Base-by-base conservation (phyloP, 2,797 vertebrate species). In the Phyllotis vaccarum region DNA sequence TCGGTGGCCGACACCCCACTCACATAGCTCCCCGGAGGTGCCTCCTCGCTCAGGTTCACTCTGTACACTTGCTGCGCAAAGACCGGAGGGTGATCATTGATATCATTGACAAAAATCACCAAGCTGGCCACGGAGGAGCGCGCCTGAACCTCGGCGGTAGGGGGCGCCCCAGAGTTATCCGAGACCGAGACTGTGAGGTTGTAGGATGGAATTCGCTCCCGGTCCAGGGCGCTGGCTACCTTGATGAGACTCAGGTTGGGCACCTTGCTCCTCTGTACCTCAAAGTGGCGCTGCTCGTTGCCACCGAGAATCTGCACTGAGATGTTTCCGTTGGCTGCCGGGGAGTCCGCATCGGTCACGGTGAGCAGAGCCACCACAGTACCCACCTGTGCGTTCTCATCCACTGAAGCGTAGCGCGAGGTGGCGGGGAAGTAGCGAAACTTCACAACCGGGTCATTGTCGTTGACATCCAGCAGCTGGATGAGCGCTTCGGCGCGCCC, bases 21-120 rank as follows among this genome's bases (percentile, higher is more conserved):
- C 98, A 99, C 99, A 3, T 99, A 99, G 97, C 99, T 99, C 97
- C 99, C 99, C 93, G 98, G 98, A 22, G 99, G 99, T 88, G 99
- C 98, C 91, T 99, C 99, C 98, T 99, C 99, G 5, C 99, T 99
- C 98, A 99, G 99, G 96, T 99, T 99, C 89, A 99, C 99, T 91
- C 98, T 98, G 98, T 99, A 99, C 97, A 99, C 98, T 0, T 98
- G 98, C 98, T 99, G 99, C 90, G 99, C 99, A 22, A 99, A 99
- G 96, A 99, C 99, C 0, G 99, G 99, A 0, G 99, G 99, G 98
- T 99, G 99, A 98, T 99, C 99, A 0, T 99, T 99, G 96, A 99
- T 99, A 98, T 99, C 99, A 17, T 99, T 99, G 86, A 99, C 99
- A 91, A 99, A 99, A 97, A 99, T 99, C 94, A 99, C 99, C 97